Evolutionary conservation across 2,113 vertebrate genomes (phyloP).

Genomic region (Aramus guarauna): DNA sequence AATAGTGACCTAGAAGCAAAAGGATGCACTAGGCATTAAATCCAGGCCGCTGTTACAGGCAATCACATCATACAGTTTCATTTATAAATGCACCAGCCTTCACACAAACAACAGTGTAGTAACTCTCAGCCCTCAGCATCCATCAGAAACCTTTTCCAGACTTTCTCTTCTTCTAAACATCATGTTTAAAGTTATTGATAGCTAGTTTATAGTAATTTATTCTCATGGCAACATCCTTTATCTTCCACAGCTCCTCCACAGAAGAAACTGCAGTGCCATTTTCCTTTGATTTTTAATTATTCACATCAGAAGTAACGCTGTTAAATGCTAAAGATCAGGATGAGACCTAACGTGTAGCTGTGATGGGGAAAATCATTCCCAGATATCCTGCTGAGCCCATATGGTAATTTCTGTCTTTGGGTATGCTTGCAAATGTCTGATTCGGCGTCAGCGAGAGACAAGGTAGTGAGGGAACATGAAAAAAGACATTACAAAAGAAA

Average conservation of each 20-base stretch:
- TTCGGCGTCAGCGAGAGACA: not conserved
- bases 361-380: not conserved
- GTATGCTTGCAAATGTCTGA: not conserved
- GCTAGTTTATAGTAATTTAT: not conserved
- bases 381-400: constrained; percentile 1
- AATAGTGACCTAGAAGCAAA: not conserved
- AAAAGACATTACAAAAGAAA: not conserved
- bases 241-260: not conserved
- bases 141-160: not conserved
- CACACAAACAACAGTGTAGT: not conserved
- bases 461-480: not conserved
- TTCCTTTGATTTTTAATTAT: constrained; percentile 29
- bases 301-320: not conserved
- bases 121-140: not conserved
- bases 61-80: not conserved
- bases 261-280: not conserved
- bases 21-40: not conserved
- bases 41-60: not conserved
- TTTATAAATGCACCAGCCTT: not conserved
- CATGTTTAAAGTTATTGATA: not conserved
- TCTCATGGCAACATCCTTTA: not conserved
- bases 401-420: constrained; percentile 1
- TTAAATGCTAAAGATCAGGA: not conserved
- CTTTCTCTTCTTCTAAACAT: not conserved
- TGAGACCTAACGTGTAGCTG: not conserved